Base-by-base conservation (phyloP, 2,888 invertebrate species). In the Trachelus tabidus region DNA sequence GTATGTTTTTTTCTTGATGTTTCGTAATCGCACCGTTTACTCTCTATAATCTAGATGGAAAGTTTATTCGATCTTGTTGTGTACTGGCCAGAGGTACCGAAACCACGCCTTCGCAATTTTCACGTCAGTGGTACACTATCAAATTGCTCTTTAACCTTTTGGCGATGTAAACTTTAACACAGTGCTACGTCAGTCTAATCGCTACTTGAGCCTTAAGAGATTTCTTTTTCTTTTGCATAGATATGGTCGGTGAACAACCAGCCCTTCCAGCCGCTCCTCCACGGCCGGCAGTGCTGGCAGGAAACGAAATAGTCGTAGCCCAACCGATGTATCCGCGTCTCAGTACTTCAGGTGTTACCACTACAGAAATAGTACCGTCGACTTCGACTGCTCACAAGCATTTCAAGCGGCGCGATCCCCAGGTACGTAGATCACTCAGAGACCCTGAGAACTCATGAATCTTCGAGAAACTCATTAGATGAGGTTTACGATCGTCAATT, bases 201-300 rank as follows among this genome's bases (percentile, higher is more conserved):
- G 6, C 23, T 56, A 2, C 56, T 56, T 2, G 56, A 56, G 23
- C 56, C 2, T 1, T 23, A 23, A 56, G 6, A 56, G 12, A 23
- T 31, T 34, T 34, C 4, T 73, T 71, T 33, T 23, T 23, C 73
- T 23, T 34, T 9, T 23, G 23, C n/a, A 73, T 76, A 34, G 83
- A 79, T 75, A 80, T 75, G 68, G 73, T 76, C 1, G 83, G 81
- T 75, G 85, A 81, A 34, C 90, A 87, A 80, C 86, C 90, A 9
- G 90, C 91, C 69, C 86, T 92, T 76, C 90, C 91, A 56, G 88
- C 91, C 68, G 82, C 89, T 12, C 87, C 89, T 75, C 90, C 89
- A 79, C 89, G 90, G 12, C 90, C 90, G 1, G 89, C 92, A 9
- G 90, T 92, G 56, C 86, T 92, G 84, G 91, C 92, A n/a, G 92